phyloP scores from a whole-genome alignment of 2,113 vertebrate species.

The Eolophus roseicapilla region DNA sequence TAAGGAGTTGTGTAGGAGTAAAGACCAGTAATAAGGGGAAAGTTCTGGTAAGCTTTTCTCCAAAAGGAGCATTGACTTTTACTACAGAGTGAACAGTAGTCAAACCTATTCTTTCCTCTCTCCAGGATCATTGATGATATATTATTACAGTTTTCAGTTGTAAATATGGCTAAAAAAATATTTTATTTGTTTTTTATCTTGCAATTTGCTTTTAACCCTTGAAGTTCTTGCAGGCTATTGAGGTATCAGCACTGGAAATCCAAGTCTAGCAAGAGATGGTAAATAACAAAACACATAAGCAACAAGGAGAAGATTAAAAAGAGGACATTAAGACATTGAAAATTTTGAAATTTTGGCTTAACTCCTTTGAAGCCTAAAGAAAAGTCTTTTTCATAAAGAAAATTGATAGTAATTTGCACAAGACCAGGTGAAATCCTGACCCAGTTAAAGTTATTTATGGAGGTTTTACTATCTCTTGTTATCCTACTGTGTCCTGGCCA shows the following conservation, averaged over 20 bases:
- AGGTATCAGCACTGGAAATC: neutral
- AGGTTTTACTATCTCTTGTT: neutral
- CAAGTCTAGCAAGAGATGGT: neutral
- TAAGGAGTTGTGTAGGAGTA: neutral
- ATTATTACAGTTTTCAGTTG: neutral
- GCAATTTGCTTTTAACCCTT: neutral
- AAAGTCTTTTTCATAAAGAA: neutral
- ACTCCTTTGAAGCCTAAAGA: neutral
- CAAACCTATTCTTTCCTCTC: neutral
- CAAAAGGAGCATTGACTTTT: neutral
- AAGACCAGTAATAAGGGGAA: neutral
- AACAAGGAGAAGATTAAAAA: neutral
- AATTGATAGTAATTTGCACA: neutral
- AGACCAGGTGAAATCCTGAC: neutral
- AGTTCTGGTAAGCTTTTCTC: neutral
- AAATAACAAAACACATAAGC: neutral
- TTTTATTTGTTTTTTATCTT: neutral
- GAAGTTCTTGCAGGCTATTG: neutral
- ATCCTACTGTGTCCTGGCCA: neutral
- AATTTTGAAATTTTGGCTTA: neutral
- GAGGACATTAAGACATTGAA: neutral
- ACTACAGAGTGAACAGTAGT: neutral
- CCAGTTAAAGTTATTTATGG: neutral
- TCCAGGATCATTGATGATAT: neutral
- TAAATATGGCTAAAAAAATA: neutral